These are phyloP conservation scores for Mystacornis crossleyi DNA, from an alignment of 2,113 vertebrate genomes.

Conservation along the genomic window DNA sequence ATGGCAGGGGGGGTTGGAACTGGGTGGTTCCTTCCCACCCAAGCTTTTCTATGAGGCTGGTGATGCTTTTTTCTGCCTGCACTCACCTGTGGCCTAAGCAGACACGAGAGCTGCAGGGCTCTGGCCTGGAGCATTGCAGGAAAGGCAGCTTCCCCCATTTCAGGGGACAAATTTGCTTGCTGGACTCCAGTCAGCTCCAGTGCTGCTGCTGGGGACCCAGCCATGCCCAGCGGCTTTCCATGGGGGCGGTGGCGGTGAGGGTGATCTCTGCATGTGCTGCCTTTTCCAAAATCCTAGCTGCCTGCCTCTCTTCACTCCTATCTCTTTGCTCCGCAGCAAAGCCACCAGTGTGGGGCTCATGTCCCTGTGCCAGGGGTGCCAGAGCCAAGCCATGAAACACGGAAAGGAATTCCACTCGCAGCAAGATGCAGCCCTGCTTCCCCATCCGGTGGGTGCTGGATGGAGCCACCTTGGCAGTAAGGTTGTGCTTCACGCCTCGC, in stretches of 20 bases:
- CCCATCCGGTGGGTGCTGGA: fast-evolving
- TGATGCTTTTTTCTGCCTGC: not conserved
- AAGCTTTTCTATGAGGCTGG: not conserved
- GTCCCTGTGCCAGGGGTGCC: fast-evolving
- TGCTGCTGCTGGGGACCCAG: too few relatives aligned
- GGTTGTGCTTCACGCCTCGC: fast-evolving
- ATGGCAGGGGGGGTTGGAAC: not conserved
- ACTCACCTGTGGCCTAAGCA: not conserved
- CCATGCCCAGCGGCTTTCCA: fast-evolving
- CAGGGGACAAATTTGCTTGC: fast-evolving
- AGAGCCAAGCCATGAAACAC: fast-evolving
- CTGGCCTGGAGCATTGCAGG: fast-evolving
- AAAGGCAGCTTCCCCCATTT: not conserved
- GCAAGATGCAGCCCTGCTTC: not conserved
- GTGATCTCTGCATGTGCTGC: fast-evolving
- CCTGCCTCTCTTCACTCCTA: not conserved
- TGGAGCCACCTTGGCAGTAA: fast-evolving
- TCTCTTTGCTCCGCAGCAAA: not conserved
- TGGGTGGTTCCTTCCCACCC: not conserved
- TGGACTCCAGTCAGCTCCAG: not conserved
- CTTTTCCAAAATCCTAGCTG: not conserved
- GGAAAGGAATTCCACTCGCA: fast-evolving
- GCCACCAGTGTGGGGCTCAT: too few relatives aligned
- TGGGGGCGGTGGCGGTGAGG: not conserved
- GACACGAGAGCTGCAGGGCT: not conserved